A percentile compares a stretch with the other conserved stretches of the same genome.
These are phyloP conservation scores for Atrina japonica DNA, from an alignment of 2,888 invertebrate genomes.

Conservation along the genomic window DNA sequence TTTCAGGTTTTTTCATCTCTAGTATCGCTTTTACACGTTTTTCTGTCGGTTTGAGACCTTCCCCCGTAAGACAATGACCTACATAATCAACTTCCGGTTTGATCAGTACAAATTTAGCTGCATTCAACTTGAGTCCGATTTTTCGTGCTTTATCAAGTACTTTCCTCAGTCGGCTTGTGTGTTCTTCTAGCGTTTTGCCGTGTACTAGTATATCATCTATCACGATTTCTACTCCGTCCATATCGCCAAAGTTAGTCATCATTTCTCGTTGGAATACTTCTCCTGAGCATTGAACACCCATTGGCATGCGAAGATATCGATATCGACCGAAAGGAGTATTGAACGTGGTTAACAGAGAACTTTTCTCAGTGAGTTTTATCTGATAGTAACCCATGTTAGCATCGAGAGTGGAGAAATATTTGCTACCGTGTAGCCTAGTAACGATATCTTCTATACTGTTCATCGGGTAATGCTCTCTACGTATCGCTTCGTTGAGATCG, in stretches of 20 bases:
- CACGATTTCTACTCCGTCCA: constrained; percentile 41
- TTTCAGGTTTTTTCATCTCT: constrained; percentile 33
- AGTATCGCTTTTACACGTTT: constrained; percentile 25
- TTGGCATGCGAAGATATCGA: constrained; percentile 39
- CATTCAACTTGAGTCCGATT: constrained; percentile 25
- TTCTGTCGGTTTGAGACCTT: constrained; percentile 40
- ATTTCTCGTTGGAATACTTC: constrained; percentile 43
- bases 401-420: constrained; percentile 37
- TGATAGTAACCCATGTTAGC: too few relatives aligned
- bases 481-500: constrained; percentile 39
- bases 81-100: constrained; percentile 17
- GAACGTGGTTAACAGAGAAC: constrained; percentile 30
- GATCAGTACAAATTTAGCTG: constrained; percentile 9
- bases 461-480: constrained; percentile 42
- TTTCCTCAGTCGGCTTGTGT: constrained; percentile 13
- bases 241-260: constrained; percentile 31
- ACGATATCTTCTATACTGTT: constrained; percentile 34
- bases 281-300: constrained; percentile 36
- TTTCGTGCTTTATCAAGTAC: constrained; percentile 13
- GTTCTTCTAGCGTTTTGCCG: constrained; percentile 26
- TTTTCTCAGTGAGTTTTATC: too few relatives aligned
- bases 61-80: constrained; percentile 13
- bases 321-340: too few relatives aligned
- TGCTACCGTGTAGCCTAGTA: constrained; percentile 40
- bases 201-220: constrained; percentile 26